Evolutionary conservation across 2,888 invertebrate species (phyloP), one percentile per base, ranked within the genome.

Genomic region (Zygogramma bicolorata): DNA sequence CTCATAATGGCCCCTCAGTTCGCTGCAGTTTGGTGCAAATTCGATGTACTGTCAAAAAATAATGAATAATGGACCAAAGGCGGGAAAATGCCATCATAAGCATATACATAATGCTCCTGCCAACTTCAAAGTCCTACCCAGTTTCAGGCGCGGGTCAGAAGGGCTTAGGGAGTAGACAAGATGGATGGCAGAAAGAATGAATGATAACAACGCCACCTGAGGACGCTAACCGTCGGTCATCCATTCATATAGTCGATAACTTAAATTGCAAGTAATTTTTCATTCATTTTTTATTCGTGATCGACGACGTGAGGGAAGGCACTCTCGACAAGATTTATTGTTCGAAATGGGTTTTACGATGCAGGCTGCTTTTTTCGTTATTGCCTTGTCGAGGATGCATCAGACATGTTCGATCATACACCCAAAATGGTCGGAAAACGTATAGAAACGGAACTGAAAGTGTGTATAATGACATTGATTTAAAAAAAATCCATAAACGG

Each of bases 141-240:
- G 71, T 76, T 71, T 73, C 74, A 70, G 71, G 67, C 62, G 61
- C 62, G 74, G 77, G 74, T 71, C 76, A 75, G 76, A 75, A 73
- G 75, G 81, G 77, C 78, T 75, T 73, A 74, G 72, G 73, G 72
- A 67, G 70, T 57, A 75, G 77, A 78, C 77, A 80, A 79, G 80
- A 79, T 77, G 77, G 77, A 78, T 79, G 76, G 71, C 71, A 69
- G 73, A 57, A 71, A 70, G 76, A 75, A 79, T 81, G 82, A 82
- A 81, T 82, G 81, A 83, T 79, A 79, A 81, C 80, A 74, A 74
- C 76, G 75, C 76, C 83, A 83, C 81, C 81, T 82, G 81, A 80
- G 81, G 80, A 81, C 80, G 76, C 75, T 76, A 72, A 78, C 79
- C 79, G 82, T 82, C 82, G 81, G 80, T 81, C 82, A 83, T 81